Evolutionary conservation across 2,113 vertebrate species (phyloP).

Genomic region (Macquaria ambigua): DNA sequence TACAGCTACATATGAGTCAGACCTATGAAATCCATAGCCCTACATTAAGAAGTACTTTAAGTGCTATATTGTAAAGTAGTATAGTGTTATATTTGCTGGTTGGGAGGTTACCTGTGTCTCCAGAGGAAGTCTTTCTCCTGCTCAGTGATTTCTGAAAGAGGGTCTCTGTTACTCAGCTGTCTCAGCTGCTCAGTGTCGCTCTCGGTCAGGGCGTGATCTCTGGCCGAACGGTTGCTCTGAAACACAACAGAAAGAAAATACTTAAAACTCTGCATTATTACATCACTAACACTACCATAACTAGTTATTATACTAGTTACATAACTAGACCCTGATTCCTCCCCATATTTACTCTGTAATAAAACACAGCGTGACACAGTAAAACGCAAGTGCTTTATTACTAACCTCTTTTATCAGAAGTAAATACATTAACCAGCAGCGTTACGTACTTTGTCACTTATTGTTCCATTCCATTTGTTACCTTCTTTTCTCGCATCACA

Average conservation of each 20-base stretch:
- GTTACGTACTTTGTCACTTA: background rate
- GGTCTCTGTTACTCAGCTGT: conserved; percentile 94
- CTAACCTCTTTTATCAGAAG: background rate
- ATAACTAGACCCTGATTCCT: background rate
- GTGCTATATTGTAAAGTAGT: background rate
- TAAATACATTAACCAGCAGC: background rate
- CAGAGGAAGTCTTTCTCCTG: conserved; percentile 99
- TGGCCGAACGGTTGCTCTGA: conserved; percentile 94
- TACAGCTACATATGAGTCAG: background rate
- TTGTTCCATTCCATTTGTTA: background rate
- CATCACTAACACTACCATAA: background rate
- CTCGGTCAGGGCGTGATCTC: conserved; percentile 94
- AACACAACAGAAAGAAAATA: conserved; percentile 63
- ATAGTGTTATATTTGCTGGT: background rate
- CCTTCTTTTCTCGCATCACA: background rate
- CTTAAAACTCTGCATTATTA: background rate
- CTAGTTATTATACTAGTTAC: no score
- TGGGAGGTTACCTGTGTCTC: conserved; percentile 90
- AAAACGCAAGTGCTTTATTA: background rate
- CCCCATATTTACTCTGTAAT: background rate
- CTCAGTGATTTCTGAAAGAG: conserved; percentile 98
- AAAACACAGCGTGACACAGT: background rate
- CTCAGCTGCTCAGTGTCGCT: conserved; percentile 94
- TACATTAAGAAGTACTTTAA: background rate
- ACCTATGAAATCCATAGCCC: background rate